These are phyloP conservation scores for Nannoperca obscura DNA, from an alignment of 2,797 vertebrate genomes.

Conservation along the genomic window DNA sequence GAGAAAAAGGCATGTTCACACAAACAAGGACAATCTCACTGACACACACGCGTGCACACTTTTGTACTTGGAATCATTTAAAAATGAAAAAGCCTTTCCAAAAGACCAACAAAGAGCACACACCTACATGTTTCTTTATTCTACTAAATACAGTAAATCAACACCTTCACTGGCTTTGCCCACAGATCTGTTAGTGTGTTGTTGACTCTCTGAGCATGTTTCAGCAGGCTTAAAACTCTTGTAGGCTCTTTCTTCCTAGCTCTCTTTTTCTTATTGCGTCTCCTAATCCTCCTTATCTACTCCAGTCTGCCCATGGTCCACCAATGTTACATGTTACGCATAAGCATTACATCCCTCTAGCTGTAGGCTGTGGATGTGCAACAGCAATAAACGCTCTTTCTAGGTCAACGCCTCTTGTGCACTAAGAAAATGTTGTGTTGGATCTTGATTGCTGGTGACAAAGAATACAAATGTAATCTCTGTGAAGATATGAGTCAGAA, in stretches of 20 bases:
- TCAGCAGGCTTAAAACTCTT: conserved; percentile 19
- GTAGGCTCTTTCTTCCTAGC: background rate
- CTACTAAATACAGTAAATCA: conserved; percentile 17
- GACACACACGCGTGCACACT: conserved; percentile 3
- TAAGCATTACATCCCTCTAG: conserved; percentile 9
- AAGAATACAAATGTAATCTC: background rate
- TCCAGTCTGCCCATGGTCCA: background rate
- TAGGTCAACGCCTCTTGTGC: background rate
- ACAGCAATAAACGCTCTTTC: background rate
- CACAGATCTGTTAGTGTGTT: background rate
- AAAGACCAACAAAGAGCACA: background rate
- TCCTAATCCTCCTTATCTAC: background rate
- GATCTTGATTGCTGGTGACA: background rate
- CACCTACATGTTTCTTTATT: conserved; percentile 1
- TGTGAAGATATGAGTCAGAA: background rate
- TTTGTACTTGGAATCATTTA: background rate
- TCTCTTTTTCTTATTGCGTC: background rate
- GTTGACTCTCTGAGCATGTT: conserved; percentile 17
- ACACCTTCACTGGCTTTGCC: conserved; percentile 1
- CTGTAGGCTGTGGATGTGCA: background rate
- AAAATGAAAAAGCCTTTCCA: background rate
- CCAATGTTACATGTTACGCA: background rate
- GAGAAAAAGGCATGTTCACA: conserved; percentile 57
- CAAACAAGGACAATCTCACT: conserved; percentile 31
- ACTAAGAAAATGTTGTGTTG: background rate